Conservation (phyloP, 2,797 vertebrate species). For the Rhodeus uyekii region DNA sequence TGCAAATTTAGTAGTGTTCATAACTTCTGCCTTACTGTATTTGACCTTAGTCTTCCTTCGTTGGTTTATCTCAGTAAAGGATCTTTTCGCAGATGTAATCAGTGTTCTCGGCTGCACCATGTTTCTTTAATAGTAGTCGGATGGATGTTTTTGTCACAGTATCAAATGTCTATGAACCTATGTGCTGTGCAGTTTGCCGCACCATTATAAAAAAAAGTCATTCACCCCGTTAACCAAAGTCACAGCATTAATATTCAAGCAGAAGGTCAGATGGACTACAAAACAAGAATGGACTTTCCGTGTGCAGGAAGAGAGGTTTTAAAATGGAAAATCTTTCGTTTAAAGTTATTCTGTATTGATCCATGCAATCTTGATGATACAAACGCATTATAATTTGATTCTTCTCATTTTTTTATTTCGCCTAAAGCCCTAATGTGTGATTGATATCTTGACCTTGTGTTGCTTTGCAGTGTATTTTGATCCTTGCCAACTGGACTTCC, state of each 20-base stretch:
- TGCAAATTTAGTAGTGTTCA: neutral
- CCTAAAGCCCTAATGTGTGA: slow-evolving; percentile 12
- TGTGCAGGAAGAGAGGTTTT: neutral
- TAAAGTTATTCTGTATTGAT: slow-evolving; percentile 17
- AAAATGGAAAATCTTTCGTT: neutral
- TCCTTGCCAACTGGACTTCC: slow-evolving; percentile 51
- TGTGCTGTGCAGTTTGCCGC: neutral
- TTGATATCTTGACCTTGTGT: slow-evolving; percentile 51
- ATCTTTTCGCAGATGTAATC: slow-evolving; percentile 56
- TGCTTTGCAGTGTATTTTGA: slow-evolving; percentile 53
- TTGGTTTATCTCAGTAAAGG: slow-evolving; percentile 23
- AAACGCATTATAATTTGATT: slow-evolving; percentile 7
- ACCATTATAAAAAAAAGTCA: slow-evolving; percentile 36
- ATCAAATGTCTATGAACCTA: slow-evolving; percentile 52
- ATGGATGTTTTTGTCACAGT: slow-evolving; percentile 52
- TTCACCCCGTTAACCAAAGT: neutral
- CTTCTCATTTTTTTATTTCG: neutral
- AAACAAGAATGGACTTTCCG: neutral
- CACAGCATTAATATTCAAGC: slow-evolving; percentile 8
- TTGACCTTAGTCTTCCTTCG: neutral
- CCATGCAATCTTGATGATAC: neutral
- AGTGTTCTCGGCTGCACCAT: slow-evolving; percentile 53
- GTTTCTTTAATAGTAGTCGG: slow-evolving; percentile 60
- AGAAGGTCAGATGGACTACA: neutral
- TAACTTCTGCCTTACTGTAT: neutral